A percentile compares a stretch with the other conserved stretches of the same genome.
Conservation (phyloP, 2,888 invertebrate species). For the Sphaerophoria rueppellii region DNA sequence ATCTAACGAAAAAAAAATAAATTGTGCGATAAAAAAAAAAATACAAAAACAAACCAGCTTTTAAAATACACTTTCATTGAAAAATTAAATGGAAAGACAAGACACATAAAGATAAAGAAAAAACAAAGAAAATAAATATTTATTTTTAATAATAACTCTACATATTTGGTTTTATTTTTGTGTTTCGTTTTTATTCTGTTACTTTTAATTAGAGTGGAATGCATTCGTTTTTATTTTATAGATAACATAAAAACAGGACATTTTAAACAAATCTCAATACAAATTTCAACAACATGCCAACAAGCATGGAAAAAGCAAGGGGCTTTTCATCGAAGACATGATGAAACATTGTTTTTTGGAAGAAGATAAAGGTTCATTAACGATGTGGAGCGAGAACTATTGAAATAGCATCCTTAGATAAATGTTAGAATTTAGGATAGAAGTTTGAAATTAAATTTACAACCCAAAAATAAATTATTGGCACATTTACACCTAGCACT, state of each 20-base stretch:
- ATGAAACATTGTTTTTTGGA: too few relatives aligned
- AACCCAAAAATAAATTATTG: too few relatives aligned
- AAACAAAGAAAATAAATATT: constrained; percentile 65
- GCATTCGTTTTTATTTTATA: not conserved
- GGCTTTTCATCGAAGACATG: too few relatives aligned
- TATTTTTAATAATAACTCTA: constrained; percentile 69
- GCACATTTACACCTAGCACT: too few relatives aligned
- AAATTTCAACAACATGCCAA: too few relatives aligned
- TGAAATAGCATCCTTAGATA: too few relatives aligned
- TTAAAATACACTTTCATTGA: constrained; percentile 55
- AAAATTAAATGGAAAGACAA: constrained; percentile 72
- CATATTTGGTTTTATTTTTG: constrained; percentile 21
- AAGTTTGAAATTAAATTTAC: too few relatives aligned
- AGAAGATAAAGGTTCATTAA: too few relatives aligned
- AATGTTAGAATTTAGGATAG: too few relatives aligned
- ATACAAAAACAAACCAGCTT: constrained; percentile 38
- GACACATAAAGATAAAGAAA: constrained; percentile 33
- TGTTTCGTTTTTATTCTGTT: constrained; percentile 4
- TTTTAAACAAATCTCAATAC: too few relatives aligned
- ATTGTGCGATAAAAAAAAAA: not conserved
- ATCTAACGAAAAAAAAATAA: constrained; percentile 44
- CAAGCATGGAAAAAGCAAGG: too few relatives aligned
- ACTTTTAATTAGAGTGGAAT: constrained; percentile 5
- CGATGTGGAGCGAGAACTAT: too few relatives aligned
- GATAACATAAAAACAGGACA: not conserved